These are phyloP conservation scores for Lepus oiostolus DNA, from an alignment of 2,797 vertebrate genomes.

Conservation along the genomic window DNA sequence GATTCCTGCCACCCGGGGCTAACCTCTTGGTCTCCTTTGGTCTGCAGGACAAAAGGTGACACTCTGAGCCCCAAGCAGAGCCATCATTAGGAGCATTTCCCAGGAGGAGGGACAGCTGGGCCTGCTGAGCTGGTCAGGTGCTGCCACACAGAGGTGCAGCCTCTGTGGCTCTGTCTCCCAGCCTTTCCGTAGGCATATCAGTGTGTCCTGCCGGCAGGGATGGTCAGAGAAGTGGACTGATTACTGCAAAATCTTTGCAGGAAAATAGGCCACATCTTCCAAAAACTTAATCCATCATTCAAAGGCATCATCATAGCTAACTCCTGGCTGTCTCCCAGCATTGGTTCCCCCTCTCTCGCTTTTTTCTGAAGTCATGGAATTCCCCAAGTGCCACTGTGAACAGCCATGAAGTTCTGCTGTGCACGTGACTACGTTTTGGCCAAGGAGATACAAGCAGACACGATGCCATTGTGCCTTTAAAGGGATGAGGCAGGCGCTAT, in stretches of 20 bases:
- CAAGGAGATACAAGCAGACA: not conserved
- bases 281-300: not conserved
- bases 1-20: not conserved
- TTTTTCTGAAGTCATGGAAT: not conserved
- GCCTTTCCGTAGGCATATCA: not conserved
- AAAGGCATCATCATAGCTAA: conserved; percentile 1
- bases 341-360: not conserved
- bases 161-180: not conserved
- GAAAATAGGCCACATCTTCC: conserved; percentile 38
- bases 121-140: not conserved
- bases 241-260: not conserved
- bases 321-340: not conserved
- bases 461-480: not conserved
- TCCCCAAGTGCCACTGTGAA: not conserved
- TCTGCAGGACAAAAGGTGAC: not conserved
- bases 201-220: not conserved
- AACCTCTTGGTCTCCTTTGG: not conserved
- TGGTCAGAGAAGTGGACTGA: not conserved
- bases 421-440: not conserved
- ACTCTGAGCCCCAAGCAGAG: not conserved
- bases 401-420: not conserved
- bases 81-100: not conserved
- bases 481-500: not conserved
- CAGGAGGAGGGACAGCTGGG: not conserved
- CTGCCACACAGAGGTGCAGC: not conserved